These are phyloP conservation scores for Danionella dracula DNA, from an alignment of 2,797 vertebrate species.

Conservation along the genomic window DNA sequence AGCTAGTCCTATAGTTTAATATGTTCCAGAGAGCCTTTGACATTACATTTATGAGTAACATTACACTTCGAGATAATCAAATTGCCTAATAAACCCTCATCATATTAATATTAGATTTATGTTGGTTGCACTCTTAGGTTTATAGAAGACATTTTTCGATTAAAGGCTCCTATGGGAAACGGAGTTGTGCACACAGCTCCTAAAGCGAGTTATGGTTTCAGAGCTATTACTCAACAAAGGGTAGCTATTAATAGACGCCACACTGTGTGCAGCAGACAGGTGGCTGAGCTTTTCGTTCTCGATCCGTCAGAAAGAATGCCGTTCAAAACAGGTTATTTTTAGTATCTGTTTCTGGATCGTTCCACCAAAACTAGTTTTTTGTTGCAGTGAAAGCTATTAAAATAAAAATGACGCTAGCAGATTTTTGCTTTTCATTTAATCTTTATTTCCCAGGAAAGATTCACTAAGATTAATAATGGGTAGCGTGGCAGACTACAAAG, in stretches of 20 bases:
- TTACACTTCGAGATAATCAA: neutral
- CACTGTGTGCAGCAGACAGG: neutral
- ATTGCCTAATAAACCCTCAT: neutral
- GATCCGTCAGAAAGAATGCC: neutral
- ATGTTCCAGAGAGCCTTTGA: neutral
- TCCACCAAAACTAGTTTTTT: too few relatives aligned
- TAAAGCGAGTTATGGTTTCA: neutral
- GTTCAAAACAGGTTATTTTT: too few relatives aligned
- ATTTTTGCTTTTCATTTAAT: too few relatives aligned
- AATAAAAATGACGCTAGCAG: too few relatives aligned
- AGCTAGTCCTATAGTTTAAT: neutral
- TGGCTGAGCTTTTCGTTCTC: neutral
- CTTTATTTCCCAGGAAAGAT: too few relatives aligned
- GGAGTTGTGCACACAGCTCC: neutral
- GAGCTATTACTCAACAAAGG: neutral
- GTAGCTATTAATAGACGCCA: neutral
- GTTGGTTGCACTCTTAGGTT: neutral
- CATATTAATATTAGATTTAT: neutral
- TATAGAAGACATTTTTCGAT: neutral
- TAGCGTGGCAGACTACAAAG: too few relatives aligned
- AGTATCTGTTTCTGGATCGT: too few relatives aligned
- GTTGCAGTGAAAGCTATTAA: too few relatives aligned
- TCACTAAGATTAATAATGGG: too few relatives aligned
- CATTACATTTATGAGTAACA: too few relatives aligned
- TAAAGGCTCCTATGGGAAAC: neutral